Percentiles rank a stretch among this genome's conserved stretches.
phyloP scores from a whole-genome alignment of 1,140 invertebrate species.

The Zeugodacus cucurbitae region DNA sequence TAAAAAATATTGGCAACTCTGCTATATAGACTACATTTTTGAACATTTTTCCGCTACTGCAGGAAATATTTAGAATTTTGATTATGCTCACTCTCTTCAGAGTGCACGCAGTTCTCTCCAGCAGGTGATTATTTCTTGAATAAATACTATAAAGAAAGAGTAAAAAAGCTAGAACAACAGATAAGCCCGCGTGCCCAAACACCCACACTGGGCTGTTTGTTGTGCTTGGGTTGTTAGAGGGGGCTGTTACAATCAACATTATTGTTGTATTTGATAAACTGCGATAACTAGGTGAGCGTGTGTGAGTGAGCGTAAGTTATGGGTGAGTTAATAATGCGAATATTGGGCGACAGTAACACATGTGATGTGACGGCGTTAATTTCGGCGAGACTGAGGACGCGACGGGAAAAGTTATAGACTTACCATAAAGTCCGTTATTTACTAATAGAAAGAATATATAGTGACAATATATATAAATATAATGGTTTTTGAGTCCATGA shows the following conservation, averaged over 20 bases:
- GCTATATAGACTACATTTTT: too few species aligned
- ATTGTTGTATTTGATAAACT: neutral
- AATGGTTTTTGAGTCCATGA: neutral
- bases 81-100: too few species aligned
- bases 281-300: neutral
- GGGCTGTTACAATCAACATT: neutral
- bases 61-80: too few species aligned
- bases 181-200: neutral
- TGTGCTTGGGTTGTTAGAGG: neutral
- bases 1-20: neutral
- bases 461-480: neutral
- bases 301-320: too few species aligned
- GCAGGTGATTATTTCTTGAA: too few species aligned
- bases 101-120: neutral
- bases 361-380: neutral
- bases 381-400: neutral
- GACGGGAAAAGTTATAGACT: neutral
- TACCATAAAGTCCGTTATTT: neutral
- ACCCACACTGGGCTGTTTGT: too few species aligned
- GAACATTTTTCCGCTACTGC: too few species aligned
- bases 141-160: neutral
- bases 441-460: neutral
- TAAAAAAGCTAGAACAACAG: neutral
- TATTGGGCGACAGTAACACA: neutral
- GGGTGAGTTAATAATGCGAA: too few species aligned